Percentiles rank a stretch among this genome's conserved stretches.
Evolutionary conservation across 2,888 invertebrate species (phyloP).

Genomic region (Opisthograptis luteolata): DNA sequence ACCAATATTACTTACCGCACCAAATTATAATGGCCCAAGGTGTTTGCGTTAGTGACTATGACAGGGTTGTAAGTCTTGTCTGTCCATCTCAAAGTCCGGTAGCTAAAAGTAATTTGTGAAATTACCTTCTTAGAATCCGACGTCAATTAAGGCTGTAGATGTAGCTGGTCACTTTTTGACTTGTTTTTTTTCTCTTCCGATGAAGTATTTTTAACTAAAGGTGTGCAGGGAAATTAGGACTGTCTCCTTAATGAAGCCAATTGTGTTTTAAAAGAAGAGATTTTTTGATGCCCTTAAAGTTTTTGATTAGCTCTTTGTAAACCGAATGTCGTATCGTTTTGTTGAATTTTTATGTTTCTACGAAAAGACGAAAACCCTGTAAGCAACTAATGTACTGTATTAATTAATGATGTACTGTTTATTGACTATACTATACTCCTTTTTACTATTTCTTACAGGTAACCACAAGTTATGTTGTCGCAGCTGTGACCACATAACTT

Average conservation of each 20-base stretch:
- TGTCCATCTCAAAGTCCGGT: constrained; percentile 77
- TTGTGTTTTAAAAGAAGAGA: constrained; percentile 9
- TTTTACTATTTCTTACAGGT: too few relatives aligned
- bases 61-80: constrained; percentile 58
- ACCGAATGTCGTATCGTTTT: too few relatives aligned
- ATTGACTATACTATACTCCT: too few relatives aligned
- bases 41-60: constrained; percentile 37
- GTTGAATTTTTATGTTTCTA: too few relatives aligned
- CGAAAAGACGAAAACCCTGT: too few relatives aligned
- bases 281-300: background rate
- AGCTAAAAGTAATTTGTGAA: constrained; percentile 84
- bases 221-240: constrained; percentile 32
- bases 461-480: too few relatives aligned
- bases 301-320: background rate
- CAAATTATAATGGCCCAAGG: background rate
- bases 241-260: constrained; percentile 15
- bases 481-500: too few relatives aligned
- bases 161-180: constrained; percentile 37
- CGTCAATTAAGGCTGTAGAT: constrained; percentile 72
- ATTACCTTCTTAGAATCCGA: constrained; percentile 82
- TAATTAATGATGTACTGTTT: too few relatives aligned
- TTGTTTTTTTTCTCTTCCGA: constrained; percentile 38
- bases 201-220: constrained; percentile 30
- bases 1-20: constrained; percentile 34
- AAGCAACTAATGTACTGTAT: too few relatives aligned